Conservation (phyloP, 2,797 vertebrate genomes). For the Labeo calbasu region DNA sequence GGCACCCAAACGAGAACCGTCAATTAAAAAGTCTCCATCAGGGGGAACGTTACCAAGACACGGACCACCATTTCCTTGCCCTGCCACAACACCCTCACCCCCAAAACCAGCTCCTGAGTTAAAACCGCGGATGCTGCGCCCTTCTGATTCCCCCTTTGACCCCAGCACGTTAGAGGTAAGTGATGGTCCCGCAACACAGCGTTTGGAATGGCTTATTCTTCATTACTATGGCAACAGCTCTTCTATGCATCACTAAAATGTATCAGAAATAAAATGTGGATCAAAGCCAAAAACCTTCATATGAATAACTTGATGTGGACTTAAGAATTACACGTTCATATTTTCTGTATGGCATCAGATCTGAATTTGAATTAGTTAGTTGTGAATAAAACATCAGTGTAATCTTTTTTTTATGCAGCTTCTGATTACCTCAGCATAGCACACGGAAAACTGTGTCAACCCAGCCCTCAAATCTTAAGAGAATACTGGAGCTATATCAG, state of each 20-base stretch:
- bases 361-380: neutral
- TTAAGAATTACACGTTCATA: neutral
- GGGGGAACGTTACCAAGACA: slow-evolving; percentile 71
- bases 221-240: slow-evolving; percentile 1
- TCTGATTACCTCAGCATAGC: slow-evolving; percentile 40
- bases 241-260: neutral
- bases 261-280: neutral
- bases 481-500: slow-evolving; percentile 60
- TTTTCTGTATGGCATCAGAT: neutral
- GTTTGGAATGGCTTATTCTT: neutral
- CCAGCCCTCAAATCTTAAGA: slow-evolving; percentile 55
- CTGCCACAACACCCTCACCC: slow-evolving; percentile 61
- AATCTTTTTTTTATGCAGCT: slow-evolving; percentile 23
- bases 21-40: slow-evolving; percentile 78
- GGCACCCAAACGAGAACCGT: slow-evolving; percentile 80
- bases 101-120: slow-evolving; percentile 72
- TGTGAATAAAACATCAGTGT: slow-evolving; percentile 43
- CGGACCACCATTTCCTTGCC: slow-evolving; percentile 78
- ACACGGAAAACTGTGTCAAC: slow-evolving; percentile 59
- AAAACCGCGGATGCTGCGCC: slow-evolving; percentile 78
- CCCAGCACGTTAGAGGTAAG: slow-evolving; percentile 82
- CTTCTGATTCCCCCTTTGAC: slow-evolving; percentile 78
- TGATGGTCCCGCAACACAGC: slow-evolving; percentile 18
- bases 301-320: neutral
- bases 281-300: neutral